phyloP scores from a whole-genome alignment of 2,113 vertebrate genomes.

The Ceyx melanurus region DNA sequence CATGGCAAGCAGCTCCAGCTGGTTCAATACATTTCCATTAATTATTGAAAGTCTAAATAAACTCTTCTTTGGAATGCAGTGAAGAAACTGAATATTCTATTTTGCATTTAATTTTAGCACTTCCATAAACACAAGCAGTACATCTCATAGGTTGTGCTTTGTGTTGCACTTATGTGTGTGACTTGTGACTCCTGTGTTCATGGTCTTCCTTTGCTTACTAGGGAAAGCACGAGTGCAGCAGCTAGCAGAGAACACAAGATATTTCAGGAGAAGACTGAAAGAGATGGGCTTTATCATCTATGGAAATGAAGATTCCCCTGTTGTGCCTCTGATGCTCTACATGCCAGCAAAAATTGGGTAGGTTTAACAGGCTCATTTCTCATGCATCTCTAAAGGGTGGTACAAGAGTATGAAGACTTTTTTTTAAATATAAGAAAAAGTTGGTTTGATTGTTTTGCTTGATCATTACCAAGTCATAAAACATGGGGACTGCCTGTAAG shows the following conservation, averaged over 20 bases:
- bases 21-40: background rate
- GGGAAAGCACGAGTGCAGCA: slow-evolving; percentile 86
- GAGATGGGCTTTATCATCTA: slow-evolving; percentile 97
- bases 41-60: background rate
- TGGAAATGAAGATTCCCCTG: slow-evolving; percentile 93
- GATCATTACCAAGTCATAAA: background rate
- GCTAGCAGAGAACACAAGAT: slow-evolving; percentile 90
- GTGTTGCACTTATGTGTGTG: background rate
- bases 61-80: background rate
- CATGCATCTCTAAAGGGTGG: background rate
- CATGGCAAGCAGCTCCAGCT: background rate
- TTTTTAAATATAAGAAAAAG: background rate
- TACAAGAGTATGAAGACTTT: background rate
- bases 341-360: slow-evolving; percentile 98
- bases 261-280: slow-evolving; percentile 89
- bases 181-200: background rate
- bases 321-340: slow-evolving; percentile 96
- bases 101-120: background rate
- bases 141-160: background rate
- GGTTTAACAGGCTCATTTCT: background rate
- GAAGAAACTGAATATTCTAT: background rate
- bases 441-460: background rate
- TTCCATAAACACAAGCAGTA: background rate
- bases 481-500: background rate
- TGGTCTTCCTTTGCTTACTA: slow-evolving; percentile 36